These are phyloP conservation scores for Danio albolineatus DNA, from an alignment of 2,797 vertebrate genomes.

Conservation along the genomic window DNA sequence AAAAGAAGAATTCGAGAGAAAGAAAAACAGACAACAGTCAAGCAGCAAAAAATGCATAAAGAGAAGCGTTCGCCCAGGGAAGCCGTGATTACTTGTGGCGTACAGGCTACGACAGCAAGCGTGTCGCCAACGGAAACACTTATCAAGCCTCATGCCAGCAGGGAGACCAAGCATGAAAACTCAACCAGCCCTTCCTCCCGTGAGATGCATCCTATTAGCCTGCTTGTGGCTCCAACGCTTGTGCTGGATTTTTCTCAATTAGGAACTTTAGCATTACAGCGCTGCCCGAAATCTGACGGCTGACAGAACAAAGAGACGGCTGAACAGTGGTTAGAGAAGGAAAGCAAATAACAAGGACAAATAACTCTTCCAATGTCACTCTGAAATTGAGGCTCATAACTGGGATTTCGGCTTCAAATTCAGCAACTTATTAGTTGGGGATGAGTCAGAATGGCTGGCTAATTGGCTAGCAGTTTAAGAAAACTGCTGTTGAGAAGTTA, in stretches of 20 bases:
- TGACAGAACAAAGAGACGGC: constrained; percentile 48
- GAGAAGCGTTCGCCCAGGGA: background rate
- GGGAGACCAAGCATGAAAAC: constrained; percentile 56
- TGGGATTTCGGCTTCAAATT: constrained; percentile 3
- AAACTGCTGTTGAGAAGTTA: background rate
- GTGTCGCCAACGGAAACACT: constrained; percentile 56
- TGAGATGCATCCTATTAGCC: constrained; percentile 43
- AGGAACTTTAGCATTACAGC: constrained; percentile 39
- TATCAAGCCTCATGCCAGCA: constrained; percentile 57
- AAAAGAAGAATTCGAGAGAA: constrained; percentile 25
- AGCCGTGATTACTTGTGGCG: constrained; percentile 24
- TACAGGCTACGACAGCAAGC: constrained; percentile 23
- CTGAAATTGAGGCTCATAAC: background rate
- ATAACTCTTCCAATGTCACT: constrained; percentile 1
- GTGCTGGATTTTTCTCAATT: constrained; percentile 51
- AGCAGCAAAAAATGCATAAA: background rate
- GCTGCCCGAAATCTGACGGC: constrained; percentile 24
- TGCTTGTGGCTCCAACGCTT: constrained; percentile 19
- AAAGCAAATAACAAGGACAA: background rate
- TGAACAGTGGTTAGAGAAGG: constrained; percentile 34
- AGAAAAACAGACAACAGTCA: background rate
- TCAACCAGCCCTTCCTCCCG: constrained; percentile 43
- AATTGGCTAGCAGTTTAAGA: constrained; percentile 7
- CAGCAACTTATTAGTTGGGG: background rate
- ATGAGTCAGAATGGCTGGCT: background rate